phyloP scores from a whole-genome alignment of 2,888 invertebrate genomes.

The Cyrtodaria siliqua region DNA sequence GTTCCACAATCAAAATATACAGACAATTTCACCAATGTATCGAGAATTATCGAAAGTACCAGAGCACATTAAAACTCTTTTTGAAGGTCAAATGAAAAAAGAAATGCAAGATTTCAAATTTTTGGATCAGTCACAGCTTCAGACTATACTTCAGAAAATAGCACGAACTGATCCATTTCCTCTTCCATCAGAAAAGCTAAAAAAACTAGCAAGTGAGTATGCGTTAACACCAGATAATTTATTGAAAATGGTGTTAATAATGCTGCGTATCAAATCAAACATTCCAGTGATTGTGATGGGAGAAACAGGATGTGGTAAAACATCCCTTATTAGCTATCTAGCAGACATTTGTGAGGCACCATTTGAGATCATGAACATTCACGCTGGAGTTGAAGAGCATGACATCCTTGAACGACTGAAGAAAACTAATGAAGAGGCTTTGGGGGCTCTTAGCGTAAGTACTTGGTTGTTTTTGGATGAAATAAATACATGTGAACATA shows the following conservation, averaged over 20 bases:
- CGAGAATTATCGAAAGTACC: slow-evolving; percentile 56
- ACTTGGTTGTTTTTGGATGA: slow-evolving; percentile 76
- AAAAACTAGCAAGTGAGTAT: slow-evolving; percentile 52
- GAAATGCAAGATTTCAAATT: slow-evolving; percentile 42
- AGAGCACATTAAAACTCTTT: slow-evolving; percentile 49
- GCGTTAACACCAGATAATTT: slow-evolving; percentile 74
- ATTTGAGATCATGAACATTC: slow-evolving; percentile 68
- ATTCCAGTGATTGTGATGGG: slow-evolving; percentile 76
- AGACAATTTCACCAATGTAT: slow-evolving; percentile 67
- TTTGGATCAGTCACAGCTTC: slow-evolving; percentile 45
- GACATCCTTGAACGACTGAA: slow-evolving; percentile 46
- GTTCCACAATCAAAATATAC: slow-evolving; percentile 68
- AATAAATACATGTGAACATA: slow-evolving; percentile 72
- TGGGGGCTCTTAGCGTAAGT: slow-evolving; percentile 9
- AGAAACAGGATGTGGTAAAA: slow-evolving; percentile 79
- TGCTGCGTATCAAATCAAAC: slow-evolving; percentile 63
- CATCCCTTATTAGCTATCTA: slow-evolving; percentile 70
- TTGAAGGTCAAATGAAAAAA: slow-evolving; percentile 69
- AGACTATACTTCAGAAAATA: slow-evolving; percentile 50
- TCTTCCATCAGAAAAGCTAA: slow-evolving; percentile 12
- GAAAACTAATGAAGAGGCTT: slow-evolving; percentile 39
- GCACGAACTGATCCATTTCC: slow-evolving; percentile 41
- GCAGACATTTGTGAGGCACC: slow-evolving; percentile 62
- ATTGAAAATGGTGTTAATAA: slow-evolving; percentile 73
- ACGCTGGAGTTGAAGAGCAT: slow-evolving; percentile 66